phyloP scores from a whole-genome alignment of 92 coral and sea anemone species.

The Isaurus tuberculatus region DNA sequence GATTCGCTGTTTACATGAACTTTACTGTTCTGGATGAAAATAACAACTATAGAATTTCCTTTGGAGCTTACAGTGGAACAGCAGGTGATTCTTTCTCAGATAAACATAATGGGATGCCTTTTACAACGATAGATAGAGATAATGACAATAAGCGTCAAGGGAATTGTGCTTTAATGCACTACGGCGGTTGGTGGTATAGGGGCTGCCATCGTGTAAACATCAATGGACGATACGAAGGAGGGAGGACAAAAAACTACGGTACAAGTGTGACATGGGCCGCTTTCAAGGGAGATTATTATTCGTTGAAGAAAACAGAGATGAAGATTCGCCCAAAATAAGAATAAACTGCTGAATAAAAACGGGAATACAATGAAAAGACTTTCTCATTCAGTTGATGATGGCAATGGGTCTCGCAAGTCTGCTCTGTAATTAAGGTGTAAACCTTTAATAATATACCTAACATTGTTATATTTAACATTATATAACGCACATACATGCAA shows the following conservation, averaged over 20 bases:
- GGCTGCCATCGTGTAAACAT: constrained; percentile 8
- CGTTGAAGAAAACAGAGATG: constrained; percentile 33
- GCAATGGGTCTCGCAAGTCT: too few relatives aligned
- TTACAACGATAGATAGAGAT: constrained; percentile 32
- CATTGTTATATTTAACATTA: too few relatives aligned
- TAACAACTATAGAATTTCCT: neutral
- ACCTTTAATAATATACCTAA: too few relatives aligned
- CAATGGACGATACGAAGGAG: constrained; percentile 20
- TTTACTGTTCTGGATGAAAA: neutral
- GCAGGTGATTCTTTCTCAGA: too few relatives aligned
- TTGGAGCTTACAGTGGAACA: neutral
- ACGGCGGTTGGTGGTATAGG: constrained; percentile 20
- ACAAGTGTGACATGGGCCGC: neutral
- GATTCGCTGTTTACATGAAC: neutral
- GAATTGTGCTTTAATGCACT: constrained; percentile 17
- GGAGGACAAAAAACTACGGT: neutral
- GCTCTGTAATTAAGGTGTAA: too few relatives aligned
- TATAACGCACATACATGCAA: too few relatives aligned
- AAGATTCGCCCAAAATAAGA: constrained; percentile 10
- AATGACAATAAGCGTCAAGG: neutral
- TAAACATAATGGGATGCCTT: constrained; percentile 4
- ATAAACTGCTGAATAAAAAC: too few relatives aligned
- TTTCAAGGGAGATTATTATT: constrained; percentile 14
- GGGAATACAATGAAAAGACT: too few relatives aligned
- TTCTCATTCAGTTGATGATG: too few relatives aligned